phyloP scores from a whole-genome alignment of 2,797 vertebrate genomes.

The Protonibea diacanthus region DNA sequence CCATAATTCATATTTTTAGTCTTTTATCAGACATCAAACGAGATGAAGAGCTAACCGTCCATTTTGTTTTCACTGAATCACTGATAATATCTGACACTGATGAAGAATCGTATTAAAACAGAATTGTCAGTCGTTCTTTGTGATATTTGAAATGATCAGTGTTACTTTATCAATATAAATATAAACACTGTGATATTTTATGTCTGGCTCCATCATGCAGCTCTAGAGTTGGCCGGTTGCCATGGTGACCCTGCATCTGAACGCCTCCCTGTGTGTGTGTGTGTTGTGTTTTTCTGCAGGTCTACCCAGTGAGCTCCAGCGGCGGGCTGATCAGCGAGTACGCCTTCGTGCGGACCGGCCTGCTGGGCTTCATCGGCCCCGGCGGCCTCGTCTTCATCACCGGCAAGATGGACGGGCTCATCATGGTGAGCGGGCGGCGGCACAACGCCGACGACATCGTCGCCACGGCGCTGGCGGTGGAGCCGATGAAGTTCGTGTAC shows the following conservation, averaged over 20 bases:
- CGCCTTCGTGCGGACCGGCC: constrained; percentile 95
- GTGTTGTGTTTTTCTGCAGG: constrained; percentile 79
- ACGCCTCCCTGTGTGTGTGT: background rate
- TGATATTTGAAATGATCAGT: background rate
- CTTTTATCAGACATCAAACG: too few relatives aligned
- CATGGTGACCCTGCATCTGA: constrained; percentile 30
- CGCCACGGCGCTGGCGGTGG: constrained; percentile 96
- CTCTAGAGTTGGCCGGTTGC: constrained; percentile 12
- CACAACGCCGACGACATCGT: constrained; percentile 99
- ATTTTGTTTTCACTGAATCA: background rate
- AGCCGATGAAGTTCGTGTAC: constrained; percentile 99
- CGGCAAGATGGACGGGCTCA: constrained; percentile 99
- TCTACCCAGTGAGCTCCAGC: constrained; percentile 93
- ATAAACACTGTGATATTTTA: constrained; percentile 13
- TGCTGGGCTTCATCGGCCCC: constrained; percentile 96
- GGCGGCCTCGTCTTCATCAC: constrained; percentile 97
- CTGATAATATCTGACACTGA: too few relatives aligned
- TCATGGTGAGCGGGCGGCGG: constrained; percentile 96
- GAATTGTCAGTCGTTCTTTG: too few relatives aligned
- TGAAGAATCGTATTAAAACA: too few relatives aligned
- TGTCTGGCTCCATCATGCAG: background rate
- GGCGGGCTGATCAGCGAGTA: constrained; percentile 97
- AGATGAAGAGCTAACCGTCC: background rate
- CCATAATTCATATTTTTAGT: too few relatives aligned
- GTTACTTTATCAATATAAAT: background rate